A percentile compares a stretch with the other conserved stretches of the same genome.
phyloP scores from a whole-genome alignment of 2,797 vertebrate genomes.

The Anguilla marmorata region DNA sequence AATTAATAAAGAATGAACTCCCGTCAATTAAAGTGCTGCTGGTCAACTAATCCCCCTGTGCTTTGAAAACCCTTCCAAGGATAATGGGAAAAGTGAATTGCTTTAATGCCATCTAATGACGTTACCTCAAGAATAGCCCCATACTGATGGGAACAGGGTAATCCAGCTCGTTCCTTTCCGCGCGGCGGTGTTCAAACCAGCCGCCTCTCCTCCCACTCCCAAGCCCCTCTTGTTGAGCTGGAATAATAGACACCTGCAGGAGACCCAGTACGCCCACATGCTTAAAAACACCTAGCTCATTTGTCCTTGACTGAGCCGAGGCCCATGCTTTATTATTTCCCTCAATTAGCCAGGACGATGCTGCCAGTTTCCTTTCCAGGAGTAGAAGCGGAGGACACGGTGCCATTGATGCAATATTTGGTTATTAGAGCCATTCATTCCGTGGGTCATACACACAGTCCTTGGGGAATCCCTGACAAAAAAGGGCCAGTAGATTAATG shows the following conservation, averaged over 20 bases:
- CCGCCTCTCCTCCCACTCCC: constrained; percentile 54
- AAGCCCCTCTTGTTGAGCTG: constrained; percentile 57
- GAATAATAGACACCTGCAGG: constrained; percentile 66
- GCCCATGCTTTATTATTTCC: constrained; percentile 57
- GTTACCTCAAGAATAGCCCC: constrained; percentile 73
- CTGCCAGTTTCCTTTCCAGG: constrained; percentile 68
- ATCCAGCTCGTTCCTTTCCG: constrained; percentile 72
- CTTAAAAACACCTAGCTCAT: constrained; percentile 65
- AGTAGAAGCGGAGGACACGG: constrained; percentile 42
- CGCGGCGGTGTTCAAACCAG: constrained; percentile 56
- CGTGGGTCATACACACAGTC: neutral
- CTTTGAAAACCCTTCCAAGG: constrained; percentile 51
- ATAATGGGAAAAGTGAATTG: constrained; percentile 61
- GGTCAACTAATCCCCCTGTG: constrained; percentile 60
- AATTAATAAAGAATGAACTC: constrained; percentile 51
- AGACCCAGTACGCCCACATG: constrained; percentile 57
- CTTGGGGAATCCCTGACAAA: neutral
- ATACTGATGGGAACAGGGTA: constrained; percentile 79
- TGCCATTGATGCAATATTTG: neutral
- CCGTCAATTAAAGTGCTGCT: constrained; percentile 66
- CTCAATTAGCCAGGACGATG: constrained; percentile 67
- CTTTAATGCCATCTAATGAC: constrained; percentile 75
- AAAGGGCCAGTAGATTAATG: neutral
- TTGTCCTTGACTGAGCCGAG: constrained; percentile 56
- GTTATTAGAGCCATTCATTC: neutral